Conservation (phyloP, 2,888 invertebrate species). For the Chesias legatella region DNA sequence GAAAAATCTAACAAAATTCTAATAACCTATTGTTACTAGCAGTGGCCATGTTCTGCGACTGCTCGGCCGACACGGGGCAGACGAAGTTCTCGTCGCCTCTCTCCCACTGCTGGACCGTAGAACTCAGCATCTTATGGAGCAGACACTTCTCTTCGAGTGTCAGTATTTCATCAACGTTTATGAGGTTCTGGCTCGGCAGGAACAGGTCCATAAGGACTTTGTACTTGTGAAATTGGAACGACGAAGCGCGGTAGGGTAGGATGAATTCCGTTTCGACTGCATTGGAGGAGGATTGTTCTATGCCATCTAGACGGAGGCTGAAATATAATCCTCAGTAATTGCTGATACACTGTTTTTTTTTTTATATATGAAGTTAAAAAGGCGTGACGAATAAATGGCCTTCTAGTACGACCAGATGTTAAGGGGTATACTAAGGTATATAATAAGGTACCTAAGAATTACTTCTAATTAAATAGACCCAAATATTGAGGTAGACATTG, state of each 20-base stretch:
- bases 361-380: too few species aligned
- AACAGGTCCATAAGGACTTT: constrained; percentile 81
- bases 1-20: constrained; percentile 1
- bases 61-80: constrained; percentile 67
- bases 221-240: constrained; percentile 81
- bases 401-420: too few species aligned
- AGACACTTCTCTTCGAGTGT: constrained; percentile 68
- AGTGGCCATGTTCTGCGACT: constrained; percentile 48
- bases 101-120: constrained; percentile 78
- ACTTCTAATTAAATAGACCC: too few species aligned
- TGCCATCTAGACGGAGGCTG: constrained; percentile 82
- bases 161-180: constrained; percentile 58
- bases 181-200: constrained; percentile 70
- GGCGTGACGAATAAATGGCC: too few species aligned
- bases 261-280: constrained; percentile 68
- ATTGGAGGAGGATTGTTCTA: constrained; percentile 73
- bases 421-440: too few species aligned
- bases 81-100: constrained; percentile 80
- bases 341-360: too few species aligned
- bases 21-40: constrained; percentile 48
- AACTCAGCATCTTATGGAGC: constrained; percentile 80
- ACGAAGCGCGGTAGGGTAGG: constrained; percentile 80
- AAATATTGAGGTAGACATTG: too few species aligned
- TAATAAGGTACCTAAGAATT: too few species aligned
- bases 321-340: constrained; percentile 32